Evolutionary conservation across 2,888 invertebrate genomes (phyloP).

Genomic region (Petrophora chlorosata): DNA sequence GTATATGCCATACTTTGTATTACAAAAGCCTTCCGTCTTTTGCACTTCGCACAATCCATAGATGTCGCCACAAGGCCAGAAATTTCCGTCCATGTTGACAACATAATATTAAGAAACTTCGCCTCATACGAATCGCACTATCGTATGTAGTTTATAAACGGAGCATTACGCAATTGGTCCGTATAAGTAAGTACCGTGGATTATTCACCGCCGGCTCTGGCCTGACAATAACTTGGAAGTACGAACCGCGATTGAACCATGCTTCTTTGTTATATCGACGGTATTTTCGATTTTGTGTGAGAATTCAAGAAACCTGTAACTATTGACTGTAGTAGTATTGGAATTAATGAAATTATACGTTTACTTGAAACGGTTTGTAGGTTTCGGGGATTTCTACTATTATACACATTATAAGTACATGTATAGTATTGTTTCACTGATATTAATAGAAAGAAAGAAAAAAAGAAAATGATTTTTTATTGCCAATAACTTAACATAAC

Average conservation of each 20-base stretch:
- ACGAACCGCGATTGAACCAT: constrained; percentile 9
- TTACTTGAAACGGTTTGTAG: no score
- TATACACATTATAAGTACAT: no score
- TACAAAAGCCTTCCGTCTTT: neutral
- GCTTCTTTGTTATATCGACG: constrained; percentile 16
- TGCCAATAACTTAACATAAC: no score
- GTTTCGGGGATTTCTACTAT: no score
- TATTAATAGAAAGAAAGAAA: no score
- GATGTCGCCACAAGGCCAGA: neutral
- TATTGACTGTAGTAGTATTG: no score
- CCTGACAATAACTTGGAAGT: constrained; percentile 28
- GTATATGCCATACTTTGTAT: neutral
- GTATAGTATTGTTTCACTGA: no score
- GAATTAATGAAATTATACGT: no score
- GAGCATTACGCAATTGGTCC: constrained; percentile 39
- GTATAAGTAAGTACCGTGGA: constrained; percentile 32
- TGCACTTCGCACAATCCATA: neutral
- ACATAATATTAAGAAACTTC: constrained; percentile 20
- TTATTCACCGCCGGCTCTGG: constrained; percentile 32
- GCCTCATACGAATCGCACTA: constrained; percentile 15
- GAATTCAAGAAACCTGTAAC: no score
- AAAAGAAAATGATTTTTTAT: no score
- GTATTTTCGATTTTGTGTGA: neutral
- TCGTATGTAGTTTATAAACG: constrained; percentile 32
- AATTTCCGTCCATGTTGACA: constrained; percentile 13